A percentile compares a stretch with the other conserved stretches of the same genome.
Evolutionary conservation across 2,113 vertebrate genomes (phyloP).

Genomic region (Chrysemys picta): DNA sequence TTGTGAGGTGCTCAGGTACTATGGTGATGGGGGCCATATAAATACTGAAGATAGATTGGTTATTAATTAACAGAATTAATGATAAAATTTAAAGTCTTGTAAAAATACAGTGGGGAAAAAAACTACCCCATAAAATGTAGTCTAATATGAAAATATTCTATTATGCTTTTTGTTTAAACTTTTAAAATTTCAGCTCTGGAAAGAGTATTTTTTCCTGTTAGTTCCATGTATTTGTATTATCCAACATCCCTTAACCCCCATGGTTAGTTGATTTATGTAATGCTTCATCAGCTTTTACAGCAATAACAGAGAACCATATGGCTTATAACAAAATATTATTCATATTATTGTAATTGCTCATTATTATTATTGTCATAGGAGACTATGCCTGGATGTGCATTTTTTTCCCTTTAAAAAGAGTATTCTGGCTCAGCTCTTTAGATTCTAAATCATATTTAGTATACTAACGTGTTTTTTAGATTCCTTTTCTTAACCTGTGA

Average conservation of each 20-base stretch:
- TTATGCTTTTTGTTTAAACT: neutral
- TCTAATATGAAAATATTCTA: neutral
- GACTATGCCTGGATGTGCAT: slow-evolving; percentile 38
- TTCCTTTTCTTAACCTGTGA: slow-evolving; percentile 34
- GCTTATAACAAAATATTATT: slow-evolving; percentile 37
- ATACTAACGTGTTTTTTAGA: slow-evolving; percentile 48
- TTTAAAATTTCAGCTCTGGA: neutral
- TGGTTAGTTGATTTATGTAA: neutral
- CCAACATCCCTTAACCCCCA: neutral
- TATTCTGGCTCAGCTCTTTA: slow-evolving; percentile 28
- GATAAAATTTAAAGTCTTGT: neutral
- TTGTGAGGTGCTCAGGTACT: neutral
- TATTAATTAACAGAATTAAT: neutral
- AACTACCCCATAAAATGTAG: neutral
- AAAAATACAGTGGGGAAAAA: neutral
- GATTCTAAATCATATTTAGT: slow-evolving; percentile 49
- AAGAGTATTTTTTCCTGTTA: neutral
- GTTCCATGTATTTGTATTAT: neutral
- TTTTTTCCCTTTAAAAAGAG: slow-evolving; percentile 43
- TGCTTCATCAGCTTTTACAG: slow-evolving; percentile 5
- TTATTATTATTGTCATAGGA: slow-evolving; percentile 62
- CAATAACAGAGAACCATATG: slow-evolving; percentile 7
- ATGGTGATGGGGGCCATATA: neutral
- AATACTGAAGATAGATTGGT: neutral
- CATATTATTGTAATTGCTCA: slow-evolving; percentile 48